A percentile compares a stretch with the other conserved stretches of the same genome.
These are phyloP conservation scores for Heliocidaris erythrogramma DNA, from an alignment of 35 echinoderm and acorn worm genomes.

Conservation along the genomic window DNA sequence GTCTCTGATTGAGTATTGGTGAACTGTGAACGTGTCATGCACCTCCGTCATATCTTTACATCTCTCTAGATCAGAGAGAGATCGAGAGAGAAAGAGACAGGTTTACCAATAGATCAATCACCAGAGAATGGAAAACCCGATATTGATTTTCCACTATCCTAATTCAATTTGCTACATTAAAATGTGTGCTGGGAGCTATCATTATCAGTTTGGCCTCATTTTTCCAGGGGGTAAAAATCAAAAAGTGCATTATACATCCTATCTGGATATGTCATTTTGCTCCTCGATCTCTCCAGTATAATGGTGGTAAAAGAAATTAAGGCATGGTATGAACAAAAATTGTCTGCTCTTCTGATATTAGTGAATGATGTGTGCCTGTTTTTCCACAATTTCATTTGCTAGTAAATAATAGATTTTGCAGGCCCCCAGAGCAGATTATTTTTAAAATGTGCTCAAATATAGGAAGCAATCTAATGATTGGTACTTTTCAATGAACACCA, in stretches of 20 bases:
- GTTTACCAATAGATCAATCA: background rate
- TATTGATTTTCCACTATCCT: constrained; percentile 6
- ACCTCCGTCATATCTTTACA: background rate
- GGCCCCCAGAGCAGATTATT: background rate
- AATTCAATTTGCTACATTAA: background rate
- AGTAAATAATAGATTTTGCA: background rate
- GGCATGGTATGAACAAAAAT: background rate
- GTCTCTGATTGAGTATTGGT: background rate
- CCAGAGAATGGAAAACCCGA: background rate
- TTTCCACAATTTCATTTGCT: background rate
- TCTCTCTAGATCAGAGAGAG: background rate
- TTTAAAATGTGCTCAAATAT: background rate
- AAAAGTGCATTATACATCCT: background rate
- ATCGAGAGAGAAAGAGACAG: background rate
- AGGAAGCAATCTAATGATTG: too few relatives aligned
- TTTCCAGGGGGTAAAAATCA: background rate
- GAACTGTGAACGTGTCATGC: background rate
- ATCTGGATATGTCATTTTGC: background rate
- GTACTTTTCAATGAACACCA: too few relatives aligned
- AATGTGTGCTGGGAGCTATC: background rate
- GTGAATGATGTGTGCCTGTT: background rate
- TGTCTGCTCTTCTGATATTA: background rate
- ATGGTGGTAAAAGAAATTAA: background rate
- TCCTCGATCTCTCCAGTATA: background rate
- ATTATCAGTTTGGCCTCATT: background rate